Evolutionary conservation across 1,140 invertebrate genomes (phyloP).

Genomic region (Drosophila erecta): DNA sequence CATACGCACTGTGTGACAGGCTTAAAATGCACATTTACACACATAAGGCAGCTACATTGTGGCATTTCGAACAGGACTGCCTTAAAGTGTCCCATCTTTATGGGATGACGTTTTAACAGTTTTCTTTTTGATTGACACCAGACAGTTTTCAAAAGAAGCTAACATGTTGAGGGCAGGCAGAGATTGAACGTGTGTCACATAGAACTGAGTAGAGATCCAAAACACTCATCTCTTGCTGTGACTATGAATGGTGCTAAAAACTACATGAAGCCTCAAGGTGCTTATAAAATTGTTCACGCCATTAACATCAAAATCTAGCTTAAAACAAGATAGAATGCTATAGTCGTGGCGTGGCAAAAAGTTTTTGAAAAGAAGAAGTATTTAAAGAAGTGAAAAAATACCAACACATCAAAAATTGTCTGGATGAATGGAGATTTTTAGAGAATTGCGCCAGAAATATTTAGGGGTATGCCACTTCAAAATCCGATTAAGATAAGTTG

Average conservation of each 20-base stretch:
- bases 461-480: too few species aligned
- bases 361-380: too few species aligned
- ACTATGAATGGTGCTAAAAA: neutral
- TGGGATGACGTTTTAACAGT: conserved; percentile 49
- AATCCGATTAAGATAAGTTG: too few species aligned
- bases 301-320: neutral
- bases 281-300: too few species aligned
- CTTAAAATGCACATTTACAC: conserved; percentile 29
- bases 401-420: too few species aligned
- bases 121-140: conserved; percentile 26
- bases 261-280: too few species aligned
- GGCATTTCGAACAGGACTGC: conserved; percentile 9
- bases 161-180: conserved; percentile 9
- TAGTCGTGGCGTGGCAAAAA: too few species aligned
- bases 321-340: too few species aligned
- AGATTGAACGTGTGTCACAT: conserved; percentile 14
- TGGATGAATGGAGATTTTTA: too few species aligned
- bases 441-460: too few species aligned
- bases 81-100: conserved; percentile 47
- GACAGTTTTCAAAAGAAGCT: conserved; percentile 27
- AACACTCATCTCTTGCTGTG: neutral
- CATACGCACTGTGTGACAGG: conserved; percentile 57
- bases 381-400: too few species aligned
- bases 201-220: conserved; percentile 1
- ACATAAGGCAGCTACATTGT: conserved; percentile 29